A percentile compares a stretch with the other conserved stretches of the same genome.
Evolutionary conservation across 2,797 vertebrate species (phyloP).

Genomic region (Pangasius sanitwongsei): DNA sequence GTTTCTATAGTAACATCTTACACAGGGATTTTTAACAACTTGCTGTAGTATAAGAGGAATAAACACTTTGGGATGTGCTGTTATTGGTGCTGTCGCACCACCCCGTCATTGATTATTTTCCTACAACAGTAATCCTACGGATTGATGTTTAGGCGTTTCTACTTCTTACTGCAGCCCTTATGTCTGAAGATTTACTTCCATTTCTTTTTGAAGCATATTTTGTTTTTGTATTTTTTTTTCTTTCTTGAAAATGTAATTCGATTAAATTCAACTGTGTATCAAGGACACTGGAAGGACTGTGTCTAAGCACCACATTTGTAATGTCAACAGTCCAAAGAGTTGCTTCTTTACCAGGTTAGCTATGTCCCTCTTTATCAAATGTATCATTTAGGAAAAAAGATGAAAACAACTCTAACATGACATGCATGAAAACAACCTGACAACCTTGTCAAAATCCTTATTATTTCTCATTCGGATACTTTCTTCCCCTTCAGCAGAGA

Average conservation of each 20-base stretch:
- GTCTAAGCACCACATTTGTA: slow-evolving; percentile 16
- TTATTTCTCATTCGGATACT: slow-evolving; percentile 50
- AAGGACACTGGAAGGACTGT: not conserved
- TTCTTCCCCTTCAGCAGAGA: slow-evolving; percentile 42
- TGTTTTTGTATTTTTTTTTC: not conserved
- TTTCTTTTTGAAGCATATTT: not conserved
- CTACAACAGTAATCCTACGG: not conserved
- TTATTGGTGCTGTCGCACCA: not conserved
- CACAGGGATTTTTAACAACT: not conserved
- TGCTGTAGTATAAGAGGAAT: not conserved
- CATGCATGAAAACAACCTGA: slow-evolving; percentile 36
- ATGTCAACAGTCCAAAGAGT: slow-evolving; percentile 13
- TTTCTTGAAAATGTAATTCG: not conserved
- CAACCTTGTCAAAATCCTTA: slow-evolving; percentile 54
- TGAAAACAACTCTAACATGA: slow-evolving; percentile 38
- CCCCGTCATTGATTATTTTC: not conserved
- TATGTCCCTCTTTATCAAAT: slow-evolving; percentile 23
- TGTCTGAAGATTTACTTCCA: not conserved
- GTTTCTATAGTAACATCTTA: not conserved
- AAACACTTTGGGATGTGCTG: not conserved
- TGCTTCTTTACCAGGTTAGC: slow-evolving; percentile 24
- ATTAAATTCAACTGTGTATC: not conserved
- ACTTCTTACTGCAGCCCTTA: no score
- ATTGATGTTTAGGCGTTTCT: not conserved
- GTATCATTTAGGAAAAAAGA: slow-evolving; percentile 18